These are phyloP conservation scores for Nothocercus nigrocapillus DNA, from an alignment of 2,113 vertebrate species.

Conservation along the genomic window DNA sequence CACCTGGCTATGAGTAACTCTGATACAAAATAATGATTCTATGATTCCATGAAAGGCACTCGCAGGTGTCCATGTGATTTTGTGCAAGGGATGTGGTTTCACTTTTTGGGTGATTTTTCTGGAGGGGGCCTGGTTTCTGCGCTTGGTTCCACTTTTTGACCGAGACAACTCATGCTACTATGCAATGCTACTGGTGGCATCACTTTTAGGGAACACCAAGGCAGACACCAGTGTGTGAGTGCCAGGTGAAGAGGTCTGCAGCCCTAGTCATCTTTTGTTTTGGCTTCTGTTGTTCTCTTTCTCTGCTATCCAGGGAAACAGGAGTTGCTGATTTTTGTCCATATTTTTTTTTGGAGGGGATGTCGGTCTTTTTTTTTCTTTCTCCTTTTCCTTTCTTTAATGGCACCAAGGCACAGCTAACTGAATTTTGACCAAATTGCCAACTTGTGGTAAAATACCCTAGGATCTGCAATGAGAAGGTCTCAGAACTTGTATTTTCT, in stretches of 20 bases:
- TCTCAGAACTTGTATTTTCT: neutral
- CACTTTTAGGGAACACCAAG: neutral
- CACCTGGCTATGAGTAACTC: neutral
- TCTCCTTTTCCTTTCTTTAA: neutral
- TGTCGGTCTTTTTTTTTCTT: neutral
- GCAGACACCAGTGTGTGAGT: neutral
- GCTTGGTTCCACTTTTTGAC: neutral
- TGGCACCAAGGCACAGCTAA: neutral
- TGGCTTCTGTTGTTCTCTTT: neutral
- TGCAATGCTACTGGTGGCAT: neutral
- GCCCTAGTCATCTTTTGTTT: neutral
- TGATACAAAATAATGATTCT: neutral
- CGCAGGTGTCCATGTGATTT: rapidly evolving
- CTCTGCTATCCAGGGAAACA: neutral
- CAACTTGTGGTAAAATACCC: neutral
- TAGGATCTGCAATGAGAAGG: neutral
- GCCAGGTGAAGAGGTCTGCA: neutral
- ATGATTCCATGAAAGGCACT: too few relatives aligned
- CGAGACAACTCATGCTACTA: neutral
- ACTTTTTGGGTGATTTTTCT: neutral
- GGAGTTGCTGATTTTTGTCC: neutral
- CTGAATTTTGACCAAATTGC: neutral
- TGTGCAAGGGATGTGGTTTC: rapidly evolving
- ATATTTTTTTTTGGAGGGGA: neutral
- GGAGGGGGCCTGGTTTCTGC: neutral